Percentiles rank a stretch among this genome's conserved stretches.
These are phyloP conservation scores for Etheostoma nigrum DNA, from an alignment of 2,797 vertebrate genomes.

Conservation along the genomic window DNA sequence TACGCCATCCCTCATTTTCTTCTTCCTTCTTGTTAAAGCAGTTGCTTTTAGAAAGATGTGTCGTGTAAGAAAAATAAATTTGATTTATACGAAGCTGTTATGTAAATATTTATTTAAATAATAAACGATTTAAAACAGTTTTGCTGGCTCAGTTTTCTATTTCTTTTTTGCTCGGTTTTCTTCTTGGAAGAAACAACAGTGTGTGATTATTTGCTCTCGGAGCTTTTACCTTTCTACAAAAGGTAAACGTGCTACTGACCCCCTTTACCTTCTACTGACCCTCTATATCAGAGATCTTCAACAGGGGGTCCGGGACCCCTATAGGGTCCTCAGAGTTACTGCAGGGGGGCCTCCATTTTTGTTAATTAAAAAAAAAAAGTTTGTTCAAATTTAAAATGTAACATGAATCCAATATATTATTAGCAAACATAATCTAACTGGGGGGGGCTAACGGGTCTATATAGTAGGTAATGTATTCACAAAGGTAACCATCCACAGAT, in stretches of 20 bases:
- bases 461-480: too few relatives aligned
- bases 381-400: too few relatives aligned
- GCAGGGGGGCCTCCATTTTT: too few relatives aligned
- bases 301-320: too few relatives aligned
- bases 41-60: constrained; percentile 78
- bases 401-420: too few relatives aligned
- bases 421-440: too few relatives aligned
- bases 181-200: background rate
- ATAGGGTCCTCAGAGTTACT: too few relatives aligned
- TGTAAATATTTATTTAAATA: constrained; percentile 88
- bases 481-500: too few relatives aligned
- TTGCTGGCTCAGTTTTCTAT: background rate
- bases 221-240: background rate
- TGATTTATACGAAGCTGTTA: constrained; percentile 84
- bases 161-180: background rate
- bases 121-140: constrained; percentile 75
- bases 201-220: background rate
- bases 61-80: constrained; percentile 78
- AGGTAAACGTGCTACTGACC: background rate
- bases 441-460: too few relatives aligned
- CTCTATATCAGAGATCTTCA: too few relatives aligned
- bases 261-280: background rate
- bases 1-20: constrained; percentile 69
- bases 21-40: constrained; percentile 55
- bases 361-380: too few relatives aligned